A percentile compares a stretch with the other conserved stretches of the same genome.
Evolutionary conservation across 2,797 vertebrate genomes (phyloP).

Genomic region (Periparus ater): DNA sequence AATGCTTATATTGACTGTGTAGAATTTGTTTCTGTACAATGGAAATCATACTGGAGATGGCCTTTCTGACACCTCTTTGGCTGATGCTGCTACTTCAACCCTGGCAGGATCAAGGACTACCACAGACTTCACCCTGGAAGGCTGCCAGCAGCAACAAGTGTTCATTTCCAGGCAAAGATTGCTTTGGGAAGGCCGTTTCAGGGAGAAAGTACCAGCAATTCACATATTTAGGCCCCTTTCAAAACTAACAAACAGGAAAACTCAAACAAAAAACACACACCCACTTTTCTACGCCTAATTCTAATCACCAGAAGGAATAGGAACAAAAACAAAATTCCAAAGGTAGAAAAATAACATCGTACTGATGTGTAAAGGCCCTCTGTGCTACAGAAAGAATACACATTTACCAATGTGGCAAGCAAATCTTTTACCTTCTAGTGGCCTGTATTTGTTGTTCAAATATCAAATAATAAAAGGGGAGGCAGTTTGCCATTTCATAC

Average conservation of each 20-base stretch:
- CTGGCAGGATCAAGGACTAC: too few species aligned
- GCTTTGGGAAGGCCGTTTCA: too few species aligned
- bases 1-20: too few species aligned
- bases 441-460: not conserved
- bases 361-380: not conserved
- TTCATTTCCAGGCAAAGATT: too few species aligned
- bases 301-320: not conserved
- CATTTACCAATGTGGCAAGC: not conserved
- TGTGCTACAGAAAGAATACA: not conserved
- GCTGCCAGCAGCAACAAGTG: too few species aligned
- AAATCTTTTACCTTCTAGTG: not conserved
- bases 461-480: not conserved
- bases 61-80: too few species aligned
- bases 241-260: not conserved
- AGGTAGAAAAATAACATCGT: not conserved
- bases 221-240: too few species aligned
- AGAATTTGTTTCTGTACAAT: too few species aligned
- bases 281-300: not conserved
- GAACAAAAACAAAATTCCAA: rapidly evolving
- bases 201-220: not conserved
- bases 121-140: too few species aligned
- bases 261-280: too few species aligned
- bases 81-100: too few species aligned
- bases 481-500: not conserved
- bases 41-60: too few species aligned